Base-by-base conservation (phyloP, 2,888 invertebrate species). In the Nezara viridula region DNA sequence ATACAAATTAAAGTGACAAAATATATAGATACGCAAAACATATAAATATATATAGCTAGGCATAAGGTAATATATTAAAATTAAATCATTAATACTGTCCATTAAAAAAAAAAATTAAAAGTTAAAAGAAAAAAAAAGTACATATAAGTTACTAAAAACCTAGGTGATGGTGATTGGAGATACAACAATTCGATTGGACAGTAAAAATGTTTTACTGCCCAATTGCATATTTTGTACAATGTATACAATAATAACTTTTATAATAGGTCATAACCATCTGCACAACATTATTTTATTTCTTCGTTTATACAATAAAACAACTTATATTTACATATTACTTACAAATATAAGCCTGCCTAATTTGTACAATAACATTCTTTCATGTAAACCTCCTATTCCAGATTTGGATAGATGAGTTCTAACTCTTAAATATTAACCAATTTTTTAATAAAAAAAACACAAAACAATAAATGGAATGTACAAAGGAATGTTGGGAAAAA, bases 101-200 rank as follows among this genome's bases (percentile, higher is more conserved):
- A 88, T 55, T 55, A 60, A 52, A 60, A 73, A 81, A 81, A 47
- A 81, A 81, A 21, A 44, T 44, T 7, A 44, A 3, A 73, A 60
- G 27, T 0, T 0, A 37, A 73, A 5, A 19, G 21, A 32, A 73
- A 81, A 47, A 24, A 81, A 81, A 44, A 88, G 5, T n/a, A 73
- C 16, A 60, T 47, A 49, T 73, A 88, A 60, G 24, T 73, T 88
- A 73, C 73, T 88, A 73, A 73, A 66, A 88, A 88, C 49, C 88
- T 88, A 88, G 60, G 88, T 88, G 88, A 88, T 88, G 88, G 49
- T 88, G 88, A 88, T 73, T 73, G 27, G 88, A 60, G 88, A 73
- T 19, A 44, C n/a, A 21, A 21, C 12, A 37, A 77, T 77, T 21
- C 21, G 14, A 44, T 47, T 24, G 81, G 37, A 77, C 77, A 40